Percentiles rank a stretch among this genome's conserved stretches.
Conservation (phyloP, 1,140 invertebrate genomes). For the Bombus pascuorum region DNA sequence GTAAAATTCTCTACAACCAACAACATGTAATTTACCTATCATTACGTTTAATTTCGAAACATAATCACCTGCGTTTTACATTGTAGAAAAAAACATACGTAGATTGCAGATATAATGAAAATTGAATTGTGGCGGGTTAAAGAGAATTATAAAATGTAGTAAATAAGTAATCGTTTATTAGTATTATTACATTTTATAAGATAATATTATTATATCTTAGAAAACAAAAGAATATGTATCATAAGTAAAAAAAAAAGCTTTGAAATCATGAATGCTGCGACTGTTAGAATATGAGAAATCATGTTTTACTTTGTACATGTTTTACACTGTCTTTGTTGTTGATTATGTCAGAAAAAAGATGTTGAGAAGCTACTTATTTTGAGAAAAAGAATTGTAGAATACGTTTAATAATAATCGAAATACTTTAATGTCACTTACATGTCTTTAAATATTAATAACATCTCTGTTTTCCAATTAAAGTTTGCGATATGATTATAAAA, state of each 20-base stretch:
- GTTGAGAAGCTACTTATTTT: background rate
- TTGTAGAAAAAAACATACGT: background rate
- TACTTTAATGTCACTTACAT: background rate
- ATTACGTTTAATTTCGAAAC: background rate
- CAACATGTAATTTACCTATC: background rate
- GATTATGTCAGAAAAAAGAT: background rate
- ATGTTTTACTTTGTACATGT: background rate
- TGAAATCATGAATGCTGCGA: background rate
- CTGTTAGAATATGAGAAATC: background rate
- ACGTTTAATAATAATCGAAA: background rate
- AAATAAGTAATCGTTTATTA: slow-evolving; percentile 26
- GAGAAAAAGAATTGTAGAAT: background rate
- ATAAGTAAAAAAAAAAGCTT: background rate
- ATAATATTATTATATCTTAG: background rate
- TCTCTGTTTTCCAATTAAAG: background rate
- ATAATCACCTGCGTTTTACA: background rate
- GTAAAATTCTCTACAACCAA: background rate
- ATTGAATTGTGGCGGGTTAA: slow-evolving; percentile 13
- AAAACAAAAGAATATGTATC: background rate
- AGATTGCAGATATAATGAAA: background rate
- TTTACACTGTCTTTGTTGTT: background rate
- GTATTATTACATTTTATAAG: slow-evolving; percentile 20
- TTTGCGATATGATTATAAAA: background rate
- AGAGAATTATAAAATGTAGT: slow-evolving; percentile 24
- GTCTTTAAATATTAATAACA: background rate